Conservation (phyloP, 35 echinoderm and acorn worm species). For the Acanthaster planci region DNA sequence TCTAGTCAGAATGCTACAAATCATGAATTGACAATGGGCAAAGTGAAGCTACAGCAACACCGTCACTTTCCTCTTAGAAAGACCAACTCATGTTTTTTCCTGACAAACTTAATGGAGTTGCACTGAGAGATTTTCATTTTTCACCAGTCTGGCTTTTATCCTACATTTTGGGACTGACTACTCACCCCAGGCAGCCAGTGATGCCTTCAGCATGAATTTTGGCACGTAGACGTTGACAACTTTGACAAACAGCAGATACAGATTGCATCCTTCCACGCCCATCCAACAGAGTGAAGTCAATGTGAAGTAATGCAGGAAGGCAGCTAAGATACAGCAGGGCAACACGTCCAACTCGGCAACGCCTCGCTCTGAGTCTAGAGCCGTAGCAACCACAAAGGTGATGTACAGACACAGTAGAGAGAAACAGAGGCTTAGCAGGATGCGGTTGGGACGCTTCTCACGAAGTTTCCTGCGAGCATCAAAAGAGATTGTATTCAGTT, state of each 20-base stretch:
- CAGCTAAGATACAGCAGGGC: slow-evolving; percentile 63
- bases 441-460: slow-evolving; percentile 60
- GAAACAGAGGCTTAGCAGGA: slow-evolving; percentile 61
- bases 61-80: neutral
- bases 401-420: slow-evolving; percentile 65
- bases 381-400: slow-evolving; percentile 57
- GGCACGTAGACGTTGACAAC: slow-evolving; percentile 61
- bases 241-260: slow-evolving; percentile 68
- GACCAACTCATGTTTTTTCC: neutral
- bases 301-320: slow-evolving; percentile 71
- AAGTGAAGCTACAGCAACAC: neutral
- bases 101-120: neutral
- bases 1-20: too few relatives aligned
- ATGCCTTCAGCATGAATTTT: slow-evolving; percentile 70
- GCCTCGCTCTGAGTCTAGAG: slow-evolving; percentile 56
- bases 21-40: too few relatives aligned
- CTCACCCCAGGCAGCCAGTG: slow-evolving; percentile 71
- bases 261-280: slow-evolving; percentile 72
- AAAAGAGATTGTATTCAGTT: neutral
- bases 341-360: slow-evolving; percentile 34
- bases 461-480: slow-evolving; percentile 58
- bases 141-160: neutral
- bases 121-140: neutral
- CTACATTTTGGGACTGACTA: neutral
- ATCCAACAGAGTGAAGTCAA: slow-evolving; percentile 75